Conservation (phyloP, 2,888 invertebrate species). For the Hybos culiciformis region DNA sequence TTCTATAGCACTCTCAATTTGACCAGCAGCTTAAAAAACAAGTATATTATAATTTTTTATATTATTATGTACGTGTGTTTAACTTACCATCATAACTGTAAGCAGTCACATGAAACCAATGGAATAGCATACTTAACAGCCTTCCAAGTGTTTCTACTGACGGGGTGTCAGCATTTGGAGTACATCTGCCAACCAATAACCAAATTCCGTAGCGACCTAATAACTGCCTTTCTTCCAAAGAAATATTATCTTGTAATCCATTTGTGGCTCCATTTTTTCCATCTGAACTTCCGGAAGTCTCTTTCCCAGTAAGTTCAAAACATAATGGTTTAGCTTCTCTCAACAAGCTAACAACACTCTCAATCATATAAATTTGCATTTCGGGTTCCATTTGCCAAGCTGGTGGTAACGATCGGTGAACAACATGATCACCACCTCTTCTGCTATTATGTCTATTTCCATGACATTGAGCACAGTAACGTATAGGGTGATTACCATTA, state of each 20-base stretch:
- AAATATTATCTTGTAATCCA: constrained; percentile 47
- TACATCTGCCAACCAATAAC: constrained; percentile 88
- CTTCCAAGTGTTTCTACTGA: constrained; percentile 75
- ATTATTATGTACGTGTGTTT: not conserved
- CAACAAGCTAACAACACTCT: constrained; percentile 80
- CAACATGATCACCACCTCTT: constrained; percentile 79
- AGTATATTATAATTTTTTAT: constrained; percentile 1
- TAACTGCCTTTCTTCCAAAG: constrained; percentile 75
- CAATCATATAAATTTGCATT: constrained; percentile 85
- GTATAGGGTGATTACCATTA: constrained; percentile 91
- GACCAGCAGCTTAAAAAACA: constrained; percentile 38
- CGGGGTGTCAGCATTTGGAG: constrained; percentile 62
- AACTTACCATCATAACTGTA: constrained; percentile 79
- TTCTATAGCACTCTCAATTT: constrained; percentile 76
- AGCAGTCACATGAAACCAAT: constrained; percentile 98
- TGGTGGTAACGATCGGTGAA: constrained; percentile 71
- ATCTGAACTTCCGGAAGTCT: constrained; percentile 24
- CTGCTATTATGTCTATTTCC: constrained; percentile 77
- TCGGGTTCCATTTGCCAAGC: constrained; percentile 85
- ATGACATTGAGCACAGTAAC: constrained; percentile 83
- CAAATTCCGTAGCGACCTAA: constrained; percentile 93
- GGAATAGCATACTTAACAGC: constrained; percentile 89
- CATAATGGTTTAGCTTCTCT: constrained; percentile 81
- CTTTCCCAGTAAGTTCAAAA: constrained; percentile 45
- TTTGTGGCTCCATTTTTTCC: constrained; percentile 30